Conservation (phyloP, 2,113 vertebrate species). For the Bagarius yarrelli region DNA sequence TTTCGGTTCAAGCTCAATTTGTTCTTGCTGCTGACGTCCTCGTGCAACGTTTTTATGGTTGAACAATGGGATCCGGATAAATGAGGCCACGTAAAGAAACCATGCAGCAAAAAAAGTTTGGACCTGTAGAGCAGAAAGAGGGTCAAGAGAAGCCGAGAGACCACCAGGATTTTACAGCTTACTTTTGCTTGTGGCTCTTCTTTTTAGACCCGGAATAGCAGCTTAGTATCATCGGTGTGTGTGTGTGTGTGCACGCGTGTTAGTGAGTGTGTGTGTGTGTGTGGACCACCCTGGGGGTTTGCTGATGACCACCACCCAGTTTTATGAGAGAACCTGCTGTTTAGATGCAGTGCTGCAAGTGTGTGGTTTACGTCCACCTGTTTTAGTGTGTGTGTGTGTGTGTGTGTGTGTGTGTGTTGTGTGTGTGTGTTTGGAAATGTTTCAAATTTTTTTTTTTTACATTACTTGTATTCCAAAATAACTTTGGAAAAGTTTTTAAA, state of each 20-base stretch:
- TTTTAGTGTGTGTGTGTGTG: slow-evolving; percentile 8
- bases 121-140: slow-evolving; percentile 21
- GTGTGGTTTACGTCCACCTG: slow-evolving; percentile 16
- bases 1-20: neutral
- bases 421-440: neutral
- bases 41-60: slow-evolving; percentile 7
- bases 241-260: slow-evolving; percentile 20
- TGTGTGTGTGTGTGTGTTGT: slow-evolving; percentile 8
- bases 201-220: slow-evolving; percentile 41
- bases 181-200: slow-evolving; percentile 32
- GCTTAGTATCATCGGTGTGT: slow-evolving; percentile 12
- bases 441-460: neutral
- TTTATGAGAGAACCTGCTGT: slow-evolving; percentile 60
- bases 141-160: slow-evolving; percentile 20
- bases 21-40: neutral
- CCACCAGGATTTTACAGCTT: slow-evolving; percentile 49
- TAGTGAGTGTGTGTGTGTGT: slow-evolving; percentile 26
- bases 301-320: slow-evolving; percentile 49
- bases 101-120: slow-evolving; percentile 7
- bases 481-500: too few relatives aligned
- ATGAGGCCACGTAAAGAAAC: neutral
- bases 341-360: slow-evolving; percentile 6
- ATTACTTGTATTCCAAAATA: too few relatives aligned
- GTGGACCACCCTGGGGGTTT: slow-evolving; percentile 67
- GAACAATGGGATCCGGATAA: slow-evolving; percentile 32